Conservation (phyloP, 2,888 invertebrate genomes). For the Mechanitis messenoides region DNA sequence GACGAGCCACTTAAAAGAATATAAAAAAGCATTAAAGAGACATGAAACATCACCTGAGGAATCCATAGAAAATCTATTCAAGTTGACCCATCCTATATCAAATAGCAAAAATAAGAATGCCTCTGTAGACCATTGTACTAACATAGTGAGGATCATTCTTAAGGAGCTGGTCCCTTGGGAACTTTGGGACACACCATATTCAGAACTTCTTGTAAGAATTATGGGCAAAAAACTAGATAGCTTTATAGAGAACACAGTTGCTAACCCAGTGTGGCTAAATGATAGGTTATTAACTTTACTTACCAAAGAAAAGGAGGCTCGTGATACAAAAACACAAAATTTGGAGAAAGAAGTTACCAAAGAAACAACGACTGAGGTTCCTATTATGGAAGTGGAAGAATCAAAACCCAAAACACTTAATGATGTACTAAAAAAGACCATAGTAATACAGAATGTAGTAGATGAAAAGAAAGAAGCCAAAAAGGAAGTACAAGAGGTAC, state of each 20-base stretch:
- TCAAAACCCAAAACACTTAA: too few species aligned
- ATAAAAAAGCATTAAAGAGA: constrained; percentile 77
- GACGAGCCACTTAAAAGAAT: constrained; percentile 79
- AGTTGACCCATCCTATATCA: constrained; percentile 56
- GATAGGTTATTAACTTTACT: constrained; percentile 52
- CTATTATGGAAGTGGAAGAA: background rate
- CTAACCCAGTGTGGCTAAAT: constrained; percentile 73
- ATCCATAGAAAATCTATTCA: constrained; percentile 69
- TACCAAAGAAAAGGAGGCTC: constrained; percentile 35
- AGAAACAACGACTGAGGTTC: constrained; percentile 22
- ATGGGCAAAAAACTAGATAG: constrained; percentile 76
- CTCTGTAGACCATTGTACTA: constrained; percentile 76
- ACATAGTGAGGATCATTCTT: constrained; percentile 76
- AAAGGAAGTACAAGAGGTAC: constrained; percentile 9
- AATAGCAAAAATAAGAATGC: constrained; percentile 53
- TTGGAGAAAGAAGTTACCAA: constrained; percentile 10
- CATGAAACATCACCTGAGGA: constrained; percentile 64
- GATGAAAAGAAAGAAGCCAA: constrained; percentile 19
- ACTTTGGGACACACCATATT: constrained; percentile 80
- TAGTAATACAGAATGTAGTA: constrained; percentile 13
- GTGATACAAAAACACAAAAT: constrained; percentile 10
- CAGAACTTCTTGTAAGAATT: constrained; percentile 78
- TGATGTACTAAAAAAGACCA: too few species aligned
- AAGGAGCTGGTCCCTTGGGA: constrained; percentile 82
- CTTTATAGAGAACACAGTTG: constrained; percentile 64